Percentiles rank a stretch among this genome's conserved stretches.
Evolutionary conservation across 2,113 vertebrate species (phyloP).

Genomic region (Rhizomys pruinosus): DNA sequence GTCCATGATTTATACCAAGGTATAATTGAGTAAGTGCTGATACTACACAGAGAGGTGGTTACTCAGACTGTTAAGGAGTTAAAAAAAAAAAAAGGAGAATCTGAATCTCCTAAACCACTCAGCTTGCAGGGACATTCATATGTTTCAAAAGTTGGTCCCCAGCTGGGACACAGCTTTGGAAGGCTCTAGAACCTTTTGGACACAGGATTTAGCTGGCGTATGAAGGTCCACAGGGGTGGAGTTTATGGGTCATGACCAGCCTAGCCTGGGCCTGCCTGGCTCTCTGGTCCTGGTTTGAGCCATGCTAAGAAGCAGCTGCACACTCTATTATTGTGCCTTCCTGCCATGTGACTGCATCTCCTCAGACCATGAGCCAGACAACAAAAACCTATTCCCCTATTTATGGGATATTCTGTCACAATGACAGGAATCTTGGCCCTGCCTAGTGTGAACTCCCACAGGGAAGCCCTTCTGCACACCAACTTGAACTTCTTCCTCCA

Average conservation of each 20-base stretch:
- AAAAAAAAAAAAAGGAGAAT: slow-evolving; percentile 17
- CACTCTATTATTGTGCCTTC: background rate
- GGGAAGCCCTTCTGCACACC: background rate
- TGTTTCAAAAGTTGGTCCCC: background rate
- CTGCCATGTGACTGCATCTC: background rate
- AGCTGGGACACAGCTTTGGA: background rate
- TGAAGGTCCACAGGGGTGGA: background rate
- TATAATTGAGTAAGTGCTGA: background rate
- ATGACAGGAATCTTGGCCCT: background rate
- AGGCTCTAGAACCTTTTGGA: background rate
- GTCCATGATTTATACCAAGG: background rate
- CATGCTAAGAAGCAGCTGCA: background rate
- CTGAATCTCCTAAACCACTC: background rate
- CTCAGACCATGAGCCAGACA: background rate
- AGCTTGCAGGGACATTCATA: background rate
- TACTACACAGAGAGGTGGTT: background rate
- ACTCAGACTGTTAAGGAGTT: too few relatives aligned
- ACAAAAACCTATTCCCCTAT: background rate
- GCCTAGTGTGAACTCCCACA: background rate
- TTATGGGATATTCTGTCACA: background rate
- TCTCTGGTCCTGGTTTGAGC: too few relatives aligned
- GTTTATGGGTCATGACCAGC: background rate
- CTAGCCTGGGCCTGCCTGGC: too few relatives aligned
- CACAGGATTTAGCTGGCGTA: background rate
- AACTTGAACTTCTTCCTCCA: too few relatives aligned